Base-by-base conservation (phyloP, 2,888 invertebrate species). In the Agrypnus murinus region DNA sequence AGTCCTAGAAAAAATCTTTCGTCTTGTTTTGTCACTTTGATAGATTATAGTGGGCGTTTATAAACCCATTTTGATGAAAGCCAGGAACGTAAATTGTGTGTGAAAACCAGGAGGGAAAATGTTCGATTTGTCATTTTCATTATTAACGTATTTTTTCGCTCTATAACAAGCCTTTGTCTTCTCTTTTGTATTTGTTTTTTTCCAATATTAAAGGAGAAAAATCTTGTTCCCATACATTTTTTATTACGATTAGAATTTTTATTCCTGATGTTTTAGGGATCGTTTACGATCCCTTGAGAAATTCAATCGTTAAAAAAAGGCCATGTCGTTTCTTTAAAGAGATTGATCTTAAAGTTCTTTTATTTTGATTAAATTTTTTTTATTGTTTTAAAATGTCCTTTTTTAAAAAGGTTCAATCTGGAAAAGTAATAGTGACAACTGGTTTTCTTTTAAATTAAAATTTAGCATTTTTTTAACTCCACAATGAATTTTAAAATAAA, bases 61-160 rank as follows among this genome's bases (percentile, higher is more conserved):
- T 50, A 50, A 50, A 32, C 50, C 50, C 8, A 50, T 32, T 25
- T 31, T 25, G 31, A 32, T 31, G 50, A 50, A 50, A 50, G 31
- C 25, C 6, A 50, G 31, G 31, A 25, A 32, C 50, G 50, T 32
- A 50, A 50, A 50, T 50, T 32, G 50, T 32, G 50, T 50, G 50
- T 32, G 50, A 50, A 31, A 50, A 50, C 31, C 31, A 50, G 12
- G 31, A 50, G 12, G 31, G 31, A 50, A 50, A 31, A 50, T 12
- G 25, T 50, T 50, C 50, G 50, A 50, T 50, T 31, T 50, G 50
- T 32, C 50, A 50, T 50, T n/a, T 50, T 32, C 14, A 2, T 50
- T 50, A 12, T 50, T 32, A 25, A 48, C n/a, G 46, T 9, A 14
- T 2, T 25, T 25, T 25, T 25, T 25, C 3, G 3, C 25, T 25